Percentiles rank a stretch among this genome's conserved stretches.
These are phyloP conservation scores for Eubucco bourcierii DNA, from an alignment of 2,113 vertebrate genomes.

Conservation along the genomic window DNA sequence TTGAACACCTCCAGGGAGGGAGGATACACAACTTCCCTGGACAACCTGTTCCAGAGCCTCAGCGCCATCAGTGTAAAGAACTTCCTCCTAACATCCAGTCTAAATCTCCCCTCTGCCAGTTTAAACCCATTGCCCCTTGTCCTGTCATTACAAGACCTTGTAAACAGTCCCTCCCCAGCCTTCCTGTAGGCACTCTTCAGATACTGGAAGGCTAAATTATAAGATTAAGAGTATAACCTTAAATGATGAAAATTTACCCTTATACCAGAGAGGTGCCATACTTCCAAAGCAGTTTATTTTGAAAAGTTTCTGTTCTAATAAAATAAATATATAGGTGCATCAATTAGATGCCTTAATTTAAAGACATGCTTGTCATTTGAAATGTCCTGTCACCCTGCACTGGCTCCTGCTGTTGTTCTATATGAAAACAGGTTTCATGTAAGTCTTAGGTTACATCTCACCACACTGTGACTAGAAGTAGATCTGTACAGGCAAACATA, in stretches of 20 bases:
- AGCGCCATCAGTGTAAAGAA: too few species aligned
- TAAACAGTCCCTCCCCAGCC: too few species aligned
- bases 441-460: background rate
- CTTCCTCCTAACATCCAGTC: too few species aligned
- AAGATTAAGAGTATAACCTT: background rate
- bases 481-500: fast-evolving
- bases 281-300: background rate
- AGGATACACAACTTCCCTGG: too few species aligned
- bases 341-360: background rate
- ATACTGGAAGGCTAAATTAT: too few species aligned
- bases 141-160: too few species aligned
- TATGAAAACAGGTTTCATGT: background rate
- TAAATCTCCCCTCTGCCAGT: too few species aligned
- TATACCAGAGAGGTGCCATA: background rate
- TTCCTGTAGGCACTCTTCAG: too few species aligned
- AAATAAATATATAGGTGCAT: background rate
- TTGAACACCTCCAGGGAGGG: too few species aligned
- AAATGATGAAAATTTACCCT: background rate
- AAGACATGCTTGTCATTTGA: background rate
- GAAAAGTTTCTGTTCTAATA: background rate
- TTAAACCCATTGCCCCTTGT: too few species aligned
- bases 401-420: background rate
- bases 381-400: background rate
- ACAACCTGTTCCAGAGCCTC: too few species aligned
- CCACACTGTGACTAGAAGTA: background rate